These are phyloP conservation scores for Bryconaethiops microstoma DNA, from an alignment of 2,797 vertebrate genomes.

Conservation along the genomic window DNA sequence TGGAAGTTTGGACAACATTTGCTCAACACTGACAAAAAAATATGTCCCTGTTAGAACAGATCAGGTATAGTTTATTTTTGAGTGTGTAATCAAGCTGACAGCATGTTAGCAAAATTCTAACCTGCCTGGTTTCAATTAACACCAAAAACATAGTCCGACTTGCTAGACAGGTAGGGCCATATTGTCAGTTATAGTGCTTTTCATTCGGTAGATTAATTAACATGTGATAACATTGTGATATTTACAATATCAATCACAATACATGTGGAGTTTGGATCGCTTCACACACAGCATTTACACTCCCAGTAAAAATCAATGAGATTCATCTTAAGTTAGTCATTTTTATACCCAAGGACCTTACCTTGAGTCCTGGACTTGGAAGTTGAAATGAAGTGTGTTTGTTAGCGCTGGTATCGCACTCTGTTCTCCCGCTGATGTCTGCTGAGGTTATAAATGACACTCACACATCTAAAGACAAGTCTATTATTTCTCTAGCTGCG, in stretches of 20 bases:
- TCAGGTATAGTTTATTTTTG: too few species aligned
- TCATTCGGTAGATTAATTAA: neutral
- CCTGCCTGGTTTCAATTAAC: neutral
- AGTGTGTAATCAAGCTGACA: too few species aligned
- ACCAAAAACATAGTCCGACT: too few species aligned
- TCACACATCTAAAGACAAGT: constrained; percentile 81
- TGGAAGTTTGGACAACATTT: too few species aligned
- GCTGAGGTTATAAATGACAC: constrained; percentile 77
- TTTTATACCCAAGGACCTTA: constrained; percentile 3
- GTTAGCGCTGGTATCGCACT: constrained; percentile 24
- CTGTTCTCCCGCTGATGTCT: constrained; percentile 26
- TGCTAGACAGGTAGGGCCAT: too few species aligned
- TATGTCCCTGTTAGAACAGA: too few species aligned
- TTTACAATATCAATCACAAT: neutral
- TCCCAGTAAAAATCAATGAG: neutral
- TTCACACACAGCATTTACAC: neutral
- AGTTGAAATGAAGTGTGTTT: constrained; percentile 27
- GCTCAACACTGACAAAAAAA: too few species aligned
- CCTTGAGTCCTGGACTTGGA: neutral
- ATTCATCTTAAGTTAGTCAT: neutral
- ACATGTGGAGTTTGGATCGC: neutral
- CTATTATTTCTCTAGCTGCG: constrained; percentile 79
- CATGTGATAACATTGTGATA: neutral
- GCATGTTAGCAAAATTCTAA: too few species aligned
- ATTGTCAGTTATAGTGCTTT: neutral